A percentile compares a stretch with the other conserved stretches of the same genome.
Conservation (phyloP, 1,140 invertebrate genomes). For the Adelges cooleyi region DNA sequence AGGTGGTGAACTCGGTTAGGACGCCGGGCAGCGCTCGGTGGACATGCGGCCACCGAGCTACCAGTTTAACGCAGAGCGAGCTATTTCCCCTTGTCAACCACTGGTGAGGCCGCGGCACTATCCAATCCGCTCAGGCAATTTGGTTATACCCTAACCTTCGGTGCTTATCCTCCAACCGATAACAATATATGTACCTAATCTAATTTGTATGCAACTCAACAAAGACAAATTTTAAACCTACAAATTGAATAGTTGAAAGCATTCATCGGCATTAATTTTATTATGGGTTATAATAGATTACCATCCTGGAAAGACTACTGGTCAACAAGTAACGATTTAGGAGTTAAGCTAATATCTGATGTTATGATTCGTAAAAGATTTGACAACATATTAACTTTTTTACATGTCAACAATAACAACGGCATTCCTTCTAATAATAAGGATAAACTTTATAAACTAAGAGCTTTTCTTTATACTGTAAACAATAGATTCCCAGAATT, state of each 20-base stretch:
- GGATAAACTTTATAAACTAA: neutral
- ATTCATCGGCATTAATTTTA: slow-evolving; percentile 34
- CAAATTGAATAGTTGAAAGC: slow-evolving; percentile 31
- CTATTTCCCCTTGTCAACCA: no score
- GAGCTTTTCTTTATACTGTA: neutral
- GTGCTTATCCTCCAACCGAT: no score
- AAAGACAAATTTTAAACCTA: neutral
- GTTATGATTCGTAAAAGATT: neutral
- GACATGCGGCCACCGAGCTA: no score
- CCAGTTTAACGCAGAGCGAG: no score
- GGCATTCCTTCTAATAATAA: neutral
- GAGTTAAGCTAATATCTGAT: neutral
- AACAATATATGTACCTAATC: neutral
- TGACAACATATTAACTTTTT: neutral
- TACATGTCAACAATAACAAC: neutral
- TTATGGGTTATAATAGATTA: slow-evolving; percentile 35
- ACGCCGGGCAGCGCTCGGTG: no score
- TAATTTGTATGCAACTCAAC: neutral
- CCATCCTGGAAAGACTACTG: slow-evolving; percentile 36
- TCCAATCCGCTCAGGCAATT: no score
- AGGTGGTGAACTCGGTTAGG: no score
- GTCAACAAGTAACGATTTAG: slow-evolving; percentile 31
- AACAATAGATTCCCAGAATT: neutral
- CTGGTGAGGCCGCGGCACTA: no score
- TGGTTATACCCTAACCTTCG: no score